Base-by-base conservation (phyloP, 1,140 invertebrate genomes). In the Drosophila ananassae region DNA sequence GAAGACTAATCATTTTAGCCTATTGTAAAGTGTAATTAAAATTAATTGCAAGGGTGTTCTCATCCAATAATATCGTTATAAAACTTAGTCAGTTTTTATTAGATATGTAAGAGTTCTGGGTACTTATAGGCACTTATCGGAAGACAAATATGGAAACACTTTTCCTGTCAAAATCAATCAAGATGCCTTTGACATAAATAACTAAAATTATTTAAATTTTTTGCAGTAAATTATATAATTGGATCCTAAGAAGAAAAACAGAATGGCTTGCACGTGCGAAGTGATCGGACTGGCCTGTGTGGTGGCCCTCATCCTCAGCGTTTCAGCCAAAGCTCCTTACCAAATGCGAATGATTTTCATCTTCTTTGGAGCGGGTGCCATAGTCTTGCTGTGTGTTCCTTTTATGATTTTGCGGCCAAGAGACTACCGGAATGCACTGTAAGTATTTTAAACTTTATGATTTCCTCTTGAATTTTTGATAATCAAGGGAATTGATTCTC, bases 381-480 rank as follows among this genome's bases (percentile, higher is more conserved):
- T 95, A 68, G 93, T 95, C 0, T 93, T 95, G 55, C 90, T 94
- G 21, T 95, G 94, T 54, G 93, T 97, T 53, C 96, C 96, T 13
- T 90, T 96, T 5, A 96, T 97, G 96, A 91, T 96, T 12, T 89
- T 95, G 2, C 93, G 92, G 64, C 95, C 96, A 6, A 92, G 94
- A 50, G 93, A 95, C 80, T 95, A 95, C 75, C 94, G 93, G 83
- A 97, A 96, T 92, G 96, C 95, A 13, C 87, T 96, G 96, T 96
- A 93, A 96, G 95, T 79, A 5, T 9, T 41, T 13, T 1, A 17
- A 41, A 8, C 2, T 41, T 17, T 4, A 41, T 13, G 39, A 1
- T 13, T 5, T n/a, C 0, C 1, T 41, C 3, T n/a, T 13, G n/a
- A n/a, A 44, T 44, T 0, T 41, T n/a, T 5, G 4, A 39, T 12